Evolutionary conservation across 2,888 invertebrate genomes (phyloP), one percentile per base, ranked within the genome.

Genomic region (Adelognathus sp.): DNA sequence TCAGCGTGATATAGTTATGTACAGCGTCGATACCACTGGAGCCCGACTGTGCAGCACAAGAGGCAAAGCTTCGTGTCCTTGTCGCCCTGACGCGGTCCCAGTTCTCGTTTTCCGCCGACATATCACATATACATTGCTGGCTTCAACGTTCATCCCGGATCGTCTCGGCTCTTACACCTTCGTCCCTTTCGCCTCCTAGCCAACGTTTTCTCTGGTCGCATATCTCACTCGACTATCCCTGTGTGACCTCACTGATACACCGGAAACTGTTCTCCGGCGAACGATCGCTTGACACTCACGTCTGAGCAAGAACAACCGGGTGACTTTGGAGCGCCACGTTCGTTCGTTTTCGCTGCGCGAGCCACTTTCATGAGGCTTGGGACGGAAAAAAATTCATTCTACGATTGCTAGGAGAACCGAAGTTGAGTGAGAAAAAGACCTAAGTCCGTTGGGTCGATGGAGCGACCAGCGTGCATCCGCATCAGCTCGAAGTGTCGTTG

Each of bases 41-140:
- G 18, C 27, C 27, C 21, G 56, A 27, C 29, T 64, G 29, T 29
- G 50, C 50, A 58, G 36, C n/a, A n/a, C 29, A 44, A 74, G 64
- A 33, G 61, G 21, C 64, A 77, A 64, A 70, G 54, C 60, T 29
- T 69, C 54, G 41, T 41, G 58, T 60, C 70, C 58, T 64, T 54
- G 78, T 79, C 74, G 54, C 60, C 58, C 78, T 74, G 78, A 79
- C 78, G 66, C 44, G 58, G 70, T 74, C 78, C 63, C 41, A 46
- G 36, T 41, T 54, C 70, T 58, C 70, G 70, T 79, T 79, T 63
- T 60, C 33, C 64, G 29, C 58, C 16, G 60, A 71, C 44, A 44
- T 16, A 58, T 52, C 70, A 79, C 79, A 75, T 63, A 79, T 67
- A 77, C 52, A 27, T 66, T 69, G 31, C 70, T 18, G 60, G 46